Evolutionary conservation across 2,888 invertebrate genomes (phyloP), one percentile per base, ranked within the genome.

Genomic region (Drosophila melanosoma): DNA sequence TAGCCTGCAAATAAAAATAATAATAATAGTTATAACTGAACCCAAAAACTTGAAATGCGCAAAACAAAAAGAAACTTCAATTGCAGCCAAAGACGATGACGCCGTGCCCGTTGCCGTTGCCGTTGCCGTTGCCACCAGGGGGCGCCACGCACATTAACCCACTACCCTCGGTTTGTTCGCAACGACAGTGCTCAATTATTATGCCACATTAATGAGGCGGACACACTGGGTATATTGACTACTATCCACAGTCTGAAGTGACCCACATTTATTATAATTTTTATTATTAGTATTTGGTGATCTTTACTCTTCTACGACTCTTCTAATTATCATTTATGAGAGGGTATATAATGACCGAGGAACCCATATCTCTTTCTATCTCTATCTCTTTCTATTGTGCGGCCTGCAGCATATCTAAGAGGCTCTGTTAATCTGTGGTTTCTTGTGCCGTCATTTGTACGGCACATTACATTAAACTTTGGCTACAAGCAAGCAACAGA

Each of bases 71-170:
- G 1, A 38, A 79, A 64, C 75, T 83, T 74, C 81, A 79, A 79
- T 77, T 79, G 69, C 70, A 75, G 42, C 33, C 57, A 59, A 68
- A 68, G 65, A 70, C 52, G 36, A 56, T 68, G 58, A 60, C 51
- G 68, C 58, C 66, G 66, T 33, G 42, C 61, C 42, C 75, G 67
- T 15, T 38, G 38, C 12, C 12, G 67, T 15, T 38, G 38, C 12
- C 12, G 67, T 15, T n/a, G 38, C 45, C 45, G 45, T 45, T 45
- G 45, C 45, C 45, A 8, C 70, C 69, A 65, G 69, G 67, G 69
- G 68, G 64, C 71, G 79, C 74, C 69, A 73, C 76, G 71, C 83
- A 76, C 73, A 60, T 82, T 85, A 85, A 87, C 84, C 84, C 87
- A 87, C 81, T 85, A 87, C 84, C 84, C 84, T 82, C 76, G 70